Base-by-base conservation (phyloP, 1,140 invertebrate species). In the Vollenhovia emeryi region DNA sequence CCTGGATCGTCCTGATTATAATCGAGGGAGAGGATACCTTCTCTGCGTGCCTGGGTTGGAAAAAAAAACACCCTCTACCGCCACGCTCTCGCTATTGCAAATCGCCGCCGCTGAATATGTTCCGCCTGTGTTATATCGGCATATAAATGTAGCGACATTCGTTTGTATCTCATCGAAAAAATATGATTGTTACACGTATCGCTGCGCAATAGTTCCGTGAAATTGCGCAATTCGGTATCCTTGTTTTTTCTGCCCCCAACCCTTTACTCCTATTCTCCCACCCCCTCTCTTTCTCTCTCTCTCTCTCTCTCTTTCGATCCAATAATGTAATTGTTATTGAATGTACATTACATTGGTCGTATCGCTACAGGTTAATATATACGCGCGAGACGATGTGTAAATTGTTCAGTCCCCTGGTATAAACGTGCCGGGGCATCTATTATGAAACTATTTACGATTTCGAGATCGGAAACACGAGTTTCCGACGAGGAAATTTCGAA, bases 1-100 rank as follows among this genome's bases (percentile, higher is more conserved):
- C 11, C 0, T 30, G 59, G 60, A 55, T 84, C 50, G 57, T 83
- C 60, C 79, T 85, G 88, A 89, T 89, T 89, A 87, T 79, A 83
- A 13, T 40, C 24, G n/a, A 73, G 36, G 18, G 24, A 60, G 43
- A 78, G 11, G 57, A 52, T 15, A 11, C 21, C 43, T 24, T 60
- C 21, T 60, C 21, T 60, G 9, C 33, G 1, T 43, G 11, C 18
- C 43, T 21, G 74, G 13, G 43, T 79, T 57, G 79, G 50, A 33
- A 73, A 84, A 88, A 88, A 82, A 55, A 43, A 5, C 33, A 21
- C 50, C 21, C 78, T 66, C 40, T n/a, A 40, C 45, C 45, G 43
- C 45, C 64, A 40, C 55, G 33, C 40, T 36, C 43, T 48, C 66
- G 5, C 48, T 30, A 30, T 83, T 73, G 52, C 78, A 89, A 86